Conservation (phyloP, 1,140 invertebrate genomes). For the Ostrea denselamellosa region DNA sequence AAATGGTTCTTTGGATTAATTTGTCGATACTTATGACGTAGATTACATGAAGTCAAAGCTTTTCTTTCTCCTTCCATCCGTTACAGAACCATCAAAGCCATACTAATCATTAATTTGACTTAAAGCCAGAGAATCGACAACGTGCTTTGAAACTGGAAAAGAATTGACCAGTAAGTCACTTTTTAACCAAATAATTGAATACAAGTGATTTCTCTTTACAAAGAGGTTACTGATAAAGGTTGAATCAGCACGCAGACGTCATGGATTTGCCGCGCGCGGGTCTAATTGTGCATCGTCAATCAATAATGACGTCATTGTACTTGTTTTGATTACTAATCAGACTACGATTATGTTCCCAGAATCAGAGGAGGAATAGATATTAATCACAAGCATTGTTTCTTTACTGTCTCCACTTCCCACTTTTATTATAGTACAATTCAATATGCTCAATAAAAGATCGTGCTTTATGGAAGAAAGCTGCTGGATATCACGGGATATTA, state of each 20-base stretch:
- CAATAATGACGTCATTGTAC: conserved; percentile 28
- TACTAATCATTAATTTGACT: background rate
- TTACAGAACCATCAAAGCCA: background rate
- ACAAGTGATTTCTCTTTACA: conserved; percentile 11
- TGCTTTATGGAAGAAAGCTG: background rate
- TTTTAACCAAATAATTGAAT: conserved; percentile 18
- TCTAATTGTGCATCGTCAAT: conserved; percentile 6
- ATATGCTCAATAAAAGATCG: background rate
- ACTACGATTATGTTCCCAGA: background rate
- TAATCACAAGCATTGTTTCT: background rate
- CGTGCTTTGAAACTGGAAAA: conserved; percentile 11
- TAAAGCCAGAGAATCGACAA: background rate
- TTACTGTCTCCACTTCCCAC: background rate
- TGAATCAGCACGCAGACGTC: conserved; percentile 11
- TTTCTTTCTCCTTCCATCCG: background rate
- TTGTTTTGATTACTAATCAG: conserved; percentile 17
- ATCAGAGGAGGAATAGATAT: background rate
- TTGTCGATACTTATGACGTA: conserved; percentile 18
- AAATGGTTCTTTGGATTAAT: conserved; percentile 4
- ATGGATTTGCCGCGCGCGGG: conserved; percentile 12
- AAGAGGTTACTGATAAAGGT: conserved; percentile 1
- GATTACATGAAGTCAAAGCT: conserved; percentile 1
- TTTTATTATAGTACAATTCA: background rate
- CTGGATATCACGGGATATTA: background rate
- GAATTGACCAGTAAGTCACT: conserved; percentile 32